Evolutionary conservation across 2,888 invertebrate genomes (phyloP).

Genomic region (Agrotis exclamationis): DNA sequence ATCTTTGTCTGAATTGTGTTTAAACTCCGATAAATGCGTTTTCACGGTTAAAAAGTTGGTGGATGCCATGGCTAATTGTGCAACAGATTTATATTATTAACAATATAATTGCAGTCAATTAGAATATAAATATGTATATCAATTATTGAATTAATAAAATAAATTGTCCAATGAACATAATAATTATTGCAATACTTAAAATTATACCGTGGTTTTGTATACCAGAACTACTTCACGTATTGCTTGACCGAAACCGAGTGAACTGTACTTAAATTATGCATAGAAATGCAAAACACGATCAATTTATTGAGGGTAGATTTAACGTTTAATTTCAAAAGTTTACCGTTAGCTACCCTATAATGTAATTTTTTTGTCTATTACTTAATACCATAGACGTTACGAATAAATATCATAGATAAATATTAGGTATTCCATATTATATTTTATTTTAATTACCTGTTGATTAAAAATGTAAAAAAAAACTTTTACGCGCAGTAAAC

Average conservation of each 20-base stretch:
- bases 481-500: conserved; percentile 33
- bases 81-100: conserved; percentile 65
- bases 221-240: conserved; percentile 78
- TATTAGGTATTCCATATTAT: neutral
- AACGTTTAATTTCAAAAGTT: conserved; percentile 11
- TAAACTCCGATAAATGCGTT: conserved; percentile 88
- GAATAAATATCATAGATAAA: neutral
- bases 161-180: conserved; percentile 71
- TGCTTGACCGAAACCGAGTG: conserved; percentile 77
- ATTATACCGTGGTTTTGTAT: conserved; percentile 65
- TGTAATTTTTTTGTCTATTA: neutral
- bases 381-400: conserved; percentile 18
- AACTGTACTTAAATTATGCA: conserved; percentile 9
- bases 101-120: conserved; percentile 71
- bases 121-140: conserved; percentile 66
- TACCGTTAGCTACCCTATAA: conserved; percentile 15
- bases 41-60: conserved; percentile 85
- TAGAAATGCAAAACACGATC: conserved; percentile 2
- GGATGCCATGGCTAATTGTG: conserved; percentile 76
- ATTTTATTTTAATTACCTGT: neutral
- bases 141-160: conserved; percentile 72
- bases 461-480: conserved; percentile 2
- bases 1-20: conserved; percentile 87
- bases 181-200: conserved; percentile 70
- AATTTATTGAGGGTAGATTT: conserved; percentile 47